These are phyloP conservation scores for Leucosticte australis DNA, from an alignment of 2,113 vertebrate species.

Conservation along the genomic window DNA sequence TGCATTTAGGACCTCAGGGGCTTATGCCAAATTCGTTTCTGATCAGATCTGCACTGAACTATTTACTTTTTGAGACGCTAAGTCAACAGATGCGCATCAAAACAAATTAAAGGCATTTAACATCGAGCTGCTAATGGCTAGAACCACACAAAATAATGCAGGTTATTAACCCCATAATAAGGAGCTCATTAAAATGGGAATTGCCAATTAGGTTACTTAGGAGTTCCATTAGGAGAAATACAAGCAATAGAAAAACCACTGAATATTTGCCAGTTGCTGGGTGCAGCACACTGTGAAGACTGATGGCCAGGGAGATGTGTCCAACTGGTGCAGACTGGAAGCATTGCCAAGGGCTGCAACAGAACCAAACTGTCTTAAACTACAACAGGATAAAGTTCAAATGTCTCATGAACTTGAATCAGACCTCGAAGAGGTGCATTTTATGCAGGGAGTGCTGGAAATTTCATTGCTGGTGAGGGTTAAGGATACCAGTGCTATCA, in stretches of 20 bases:
- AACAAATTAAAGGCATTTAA: slow-evolving; percentile 46
- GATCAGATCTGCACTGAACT: slow-evolving; percentile 19
- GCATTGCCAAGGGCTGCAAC: not conserved
- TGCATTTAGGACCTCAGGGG: slow-evolving; percentile 7
- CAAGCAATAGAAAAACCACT: not conserved
- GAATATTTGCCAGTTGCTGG: not conserved
- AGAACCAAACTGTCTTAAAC: not conserved
- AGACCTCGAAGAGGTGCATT: not conserved
- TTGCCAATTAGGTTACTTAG: slow-evolving; percentile 36
- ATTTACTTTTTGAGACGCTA: not conserved
- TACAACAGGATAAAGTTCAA: not conserved
- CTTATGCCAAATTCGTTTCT: not conserved
- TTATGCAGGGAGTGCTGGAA: not conserved
- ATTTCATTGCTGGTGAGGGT: not conserved
- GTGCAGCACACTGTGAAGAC: not conserved
- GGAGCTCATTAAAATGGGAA: slow-evolving; percentile 53
- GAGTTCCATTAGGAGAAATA: slow-evolving; percentile 17
- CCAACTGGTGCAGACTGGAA: not conserved
- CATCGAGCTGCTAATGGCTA: slow-evolving; percentile 20
- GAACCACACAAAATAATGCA: slow-evolving; percentile 26
- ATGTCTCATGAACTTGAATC: not conserved
- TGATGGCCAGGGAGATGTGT: not conserved
- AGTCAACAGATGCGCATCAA: slow-evolving; percentile 45
- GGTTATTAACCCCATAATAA: slow-evolving; percentile 46
- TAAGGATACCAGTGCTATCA: not conserved